Evolutionary conservation across 2,113 vertebrate species (phyloP), one percentile per base, ranked within the genome.

Genomic region (Campylomormyrus numenius): DNA sequence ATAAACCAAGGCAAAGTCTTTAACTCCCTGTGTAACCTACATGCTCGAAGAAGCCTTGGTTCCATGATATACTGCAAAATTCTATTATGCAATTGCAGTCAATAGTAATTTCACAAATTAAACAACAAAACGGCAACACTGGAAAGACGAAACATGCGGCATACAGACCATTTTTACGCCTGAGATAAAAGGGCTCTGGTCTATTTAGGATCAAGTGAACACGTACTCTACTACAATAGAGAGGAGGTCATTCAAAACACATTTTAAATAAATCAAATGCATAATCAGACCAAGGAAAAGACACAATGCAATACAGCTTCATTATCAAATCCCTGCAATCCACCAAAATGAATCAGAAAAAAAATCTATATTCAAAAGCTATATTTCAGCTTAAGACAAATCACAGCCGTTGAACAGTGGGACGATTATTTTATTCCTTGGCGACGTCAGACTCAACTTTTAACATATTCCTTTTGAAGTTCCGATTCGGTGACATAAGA

Each of bases 391-490:
- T 70, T 39, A 53, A 85, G 70, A 88, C 39, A 70, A 90, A 58
- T 90, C 74, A 87, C 62, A 89, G 91, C 89, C 85, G 3, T 17
- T 4, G 85, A 93, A 93, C 92, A 93, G 91, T 92, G 91, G 91
- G 90, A 90, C 91, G 91, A 92, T 91, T 89, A 93, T 89, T 90
- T 80, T 91, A 85, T 49, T 83, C 56, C 90, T 91, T 92, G 11
- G 89, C 92, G 85, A 87, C 85, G 53, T 88, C 90, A 87, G 89
- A 87, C 90, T 90, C 83, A 88, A 91, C 89, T 91, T 92, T 90
- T 90, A 89, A 92, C 15, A 49, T 83, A 88, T 90, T 91, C 85
- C 66, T 88, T 93, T 92, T 93, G 92, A 93, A 92, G 92, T 90
- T 53, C 21, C 56, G 52, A 87, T 89, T 91, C 85, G 52, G 90